Conservation (phyloP, 2,113 vertebrate genomes). For the Ivindomyrus marchei region DNA sequence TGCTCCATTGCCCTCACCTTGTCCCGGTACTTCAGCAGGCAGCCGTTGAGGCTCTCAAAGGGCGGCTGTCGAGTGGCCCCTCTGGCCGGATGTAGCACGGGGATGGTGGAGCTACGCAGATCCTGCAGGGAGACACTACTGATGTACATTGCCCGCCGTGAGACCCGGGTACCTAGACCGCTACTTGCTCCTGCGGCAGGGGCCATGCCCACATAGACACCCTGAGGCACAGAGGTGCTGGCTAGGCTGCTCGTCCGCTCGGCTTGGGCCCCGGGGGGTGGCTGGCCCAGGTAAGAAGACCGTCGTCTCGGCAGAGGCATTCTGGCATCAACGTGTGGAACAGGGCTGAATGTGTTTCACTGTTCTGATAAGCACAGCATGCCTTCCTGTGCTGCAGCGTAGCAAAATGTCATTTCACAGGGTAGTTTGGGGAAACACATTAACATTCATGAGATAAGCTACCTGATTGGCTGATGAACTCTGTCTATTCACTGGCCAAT, state of each 20-base stretch:
- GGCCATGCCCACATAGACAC: constrained; percentile 67
- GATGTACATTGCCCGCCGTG: constrained; percentile 82
- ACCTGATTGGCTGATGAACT: background rate
- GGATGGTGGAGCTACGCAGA: constrained; percentile 66
- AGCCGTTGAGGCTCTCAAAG: constrained; percentile 65
- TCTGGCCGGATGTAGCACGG: constrained; percentile 53
- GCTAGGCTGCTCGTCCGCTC: constrained; percentile 54
- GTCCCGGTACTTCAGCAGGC: constrained; percentile 83
- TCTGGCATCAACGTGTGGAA: constrained; percentile 26
- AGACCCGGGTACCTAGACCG: constrained; percentile 72
- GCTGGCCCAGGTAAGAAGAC: constrained; percentile 72
- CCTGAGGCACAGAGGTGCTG: constrained; percentile 43
- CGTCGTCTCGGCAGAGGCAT: constrained; percentile 80
- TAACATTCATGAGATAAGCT: background rate
- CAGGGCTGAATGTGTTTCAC: background rate
- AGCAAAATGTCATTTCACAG: background rate
- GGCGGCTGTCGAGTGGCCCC: constrained; percentile 49
- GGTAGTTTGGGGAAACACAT: background rate
- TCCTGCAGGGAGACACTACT: constrained; percentile 90
- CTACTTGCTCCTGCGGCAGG: constrained; percentile 55
- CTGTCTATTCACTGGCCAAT: background rate
- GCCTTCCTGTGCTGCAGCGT: background rate
- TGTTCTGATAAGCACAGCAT: background rate
- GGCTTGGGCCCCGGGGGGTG: constrained; percentile 38
- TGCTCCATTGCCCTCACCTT: constrained; percentile 80